A percentile compares a stretch with the other conserved stretches of the same genome.
These are phyloP conservation scores for Dasysyrphus tricinctus DNA, from an alignment of 2,888 invertebrate genomes.

Conservation along the genomic window DNA sequence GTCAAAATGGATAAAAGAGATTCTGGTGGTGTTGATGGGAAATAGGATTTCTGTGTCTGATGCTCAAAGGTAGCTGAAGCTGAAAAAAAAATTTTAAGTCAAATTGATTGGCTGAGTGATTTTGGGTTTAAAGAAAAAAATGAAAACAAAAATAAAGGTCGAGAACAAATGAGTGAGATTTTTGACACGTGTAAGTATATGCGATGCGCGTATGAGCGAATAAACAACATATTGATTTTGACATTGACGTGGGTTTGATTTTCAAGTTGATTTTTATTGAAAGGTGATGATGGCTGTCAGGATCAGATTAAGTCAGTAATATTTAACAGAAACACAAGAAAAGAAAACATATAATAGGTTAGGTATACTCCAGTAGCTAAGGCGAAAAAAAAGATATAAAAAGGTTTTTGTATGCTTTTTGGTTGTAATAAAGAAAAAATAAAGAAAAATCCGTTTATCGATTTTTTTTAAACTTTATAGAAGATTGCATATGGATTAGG, in stretches of 20 bases:
- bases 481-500: too few relatives aligned
- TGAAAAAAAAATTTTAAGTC: slow-evolving; percentile 19
- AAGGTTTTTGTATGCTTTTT: too few relatives aligned
- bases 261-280: slow-evolving; percentile 13
- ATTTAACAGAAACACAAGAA: neutral
- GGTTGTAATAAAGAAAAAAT: too few relatives aligned
- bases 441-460: too few relatives aligned
- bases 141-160: neutral
- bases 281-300: slow-evolving; percentile 17
- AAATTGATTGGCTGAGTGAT: slow-evolving; percentile 26
- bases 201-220: slow-evolving; percentile 7
- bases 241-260: slow-evolving; percentile 29
- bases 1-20: neutral
- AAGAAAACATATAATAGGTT: neutral
- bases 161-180: neutral
- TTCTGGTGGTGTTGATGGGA: slow-evolving; percentile 8
- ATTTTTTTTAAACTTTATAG: too few relatives aligned
- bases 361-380: too few relatives aligned
- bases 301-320: slow-evolving; percentile 14
- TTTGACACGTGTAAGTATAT: neutral
- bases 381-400: too few relatives aligned
- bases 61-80: slow-evolving; percentile 25
- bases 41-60: slow-evolving; percentile 9
- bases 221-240: slow-evolving; percentile 5
- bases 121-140: slow-evolving; percentile 6